Conservation (phyloP, 2,113 vertebrate genomes). For the Esox niger region DNA sequence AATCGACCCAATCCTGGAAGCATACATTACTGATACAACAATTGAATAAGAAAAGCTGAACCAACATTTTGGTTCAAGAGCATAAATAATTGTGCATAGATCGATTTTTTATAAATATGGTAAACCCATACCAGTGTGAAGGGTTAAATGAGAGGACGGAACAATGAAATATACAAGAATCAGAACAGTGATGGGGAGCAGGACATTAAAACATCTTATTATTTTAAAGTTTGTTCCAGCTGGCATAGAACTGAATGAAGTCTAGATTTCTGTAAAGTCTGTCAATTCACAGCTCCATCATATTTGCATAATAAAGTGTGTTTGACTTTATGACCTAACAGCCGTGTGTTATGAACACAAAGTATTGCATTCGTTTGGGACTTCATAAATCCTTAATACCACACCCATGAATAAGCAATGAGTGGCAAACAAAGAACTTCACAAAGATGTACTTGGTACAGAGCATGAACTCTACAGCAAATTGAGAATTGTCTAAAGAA, state of each 20-base stretch:
- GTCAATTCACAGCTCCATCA: constrained; percentile 4
- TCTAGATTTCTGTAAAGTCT: no score
- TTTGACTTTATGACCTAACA: not conserved
- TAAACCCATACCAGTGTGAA: not conserved
- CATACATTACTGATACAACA: constrained; percentile 5
- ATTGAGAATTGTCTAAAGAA: not conserved
- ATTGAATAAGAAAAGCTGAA: constrained; percentile 4
- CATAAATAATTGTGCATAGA: constrained; percentile 4
- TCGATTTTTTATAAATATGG: constrained; percentile 5
- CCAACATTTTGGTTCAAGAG: constrained; percentile 12
- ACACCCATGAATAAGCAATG: constrained; percentile 11
- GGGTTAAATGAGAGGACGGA: not conserved
- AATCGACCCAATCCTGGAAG: no score
- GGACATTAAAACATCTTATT: constrained; percentile 6
- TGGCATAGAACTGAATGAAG: not conserved
- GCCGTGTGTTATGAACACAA: constrained; percentile 7
- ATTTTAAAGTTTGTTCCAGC: constrained; percentile 9
- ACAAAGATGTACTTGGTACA: not conserved
- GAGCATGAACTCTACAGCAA: constrained; percentile 10
- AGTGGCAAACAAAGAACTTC: constrained; percentile 14
- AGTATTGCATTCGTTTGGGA: not conserved
- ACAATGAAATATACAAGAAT: not conserved
- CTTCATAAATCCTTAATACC: constrained; percentile 16
- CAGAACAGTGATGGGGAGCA: not conserved
- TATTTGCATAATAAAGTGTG: not conserved